Evolutionary conservation across 2,797 vertebrate species (phyloP), one percentile per base, ranked within the genome.

Genomic region (Vipera latastei): DNA sequence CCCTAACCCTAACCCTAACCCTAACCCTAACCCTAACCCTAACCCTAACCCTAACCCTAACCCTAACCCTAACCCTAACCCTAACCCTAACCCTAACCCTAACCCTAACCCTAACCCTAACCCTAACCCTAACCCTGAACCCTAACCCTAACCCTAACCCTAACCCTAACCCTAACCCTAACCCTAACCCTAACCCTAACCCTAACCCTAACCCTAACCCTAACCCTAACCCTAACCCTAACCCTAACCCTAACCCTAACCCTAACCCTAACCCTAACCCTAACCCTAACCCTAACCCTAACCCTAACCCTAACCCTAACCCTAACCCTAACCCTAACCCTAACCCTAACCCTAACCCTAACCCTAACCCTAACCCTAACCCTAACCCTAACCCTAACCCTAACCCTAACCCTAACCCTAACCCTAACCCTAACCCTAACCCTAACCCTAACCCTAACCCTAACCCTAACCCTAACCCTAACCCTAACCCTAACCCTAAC

Each of bases 151-250:
- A 87, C 92, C 92, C 56, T 56, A 91, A 61, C 90, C 65, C 48
- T 73, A 51, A 90, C 90, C 93, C 90, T 85, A 93, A 93, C 90
- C 65, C 86, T 63, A 91, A 91, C 90, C 55, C 93, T 91, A 91
- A 89, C 86, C 86, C 90, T 85, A 89, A 91, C 86, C 86, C 93
- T 89, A 91, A 56, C 90, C 93, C 86, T 91, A 91, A 55, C 61
- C 86, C 90, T 93, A 91, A 57, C 90, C 92, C 90, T 91, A 91
- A 78, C 90, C 90, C 85, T 26, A 90, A 69, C 60, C 89, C 18
- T 69, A 90, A 69, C 38, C 60, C 61, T 69, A 69, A 87, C 91
- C 60, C 63, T 63, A 63, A 92, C 63, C 91, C 91, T 4, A 92
- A 89, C 61, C n/a, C n/a, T n/a, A n/a, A n/a, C n/a, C n/a, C n/a